A percentile compares a stretch with the other conserved stretches of the same genome.
phyloP scores from a whole-genome alignment of 2,888 invertebrate species.

The Caradrina kadenii region DNA sequence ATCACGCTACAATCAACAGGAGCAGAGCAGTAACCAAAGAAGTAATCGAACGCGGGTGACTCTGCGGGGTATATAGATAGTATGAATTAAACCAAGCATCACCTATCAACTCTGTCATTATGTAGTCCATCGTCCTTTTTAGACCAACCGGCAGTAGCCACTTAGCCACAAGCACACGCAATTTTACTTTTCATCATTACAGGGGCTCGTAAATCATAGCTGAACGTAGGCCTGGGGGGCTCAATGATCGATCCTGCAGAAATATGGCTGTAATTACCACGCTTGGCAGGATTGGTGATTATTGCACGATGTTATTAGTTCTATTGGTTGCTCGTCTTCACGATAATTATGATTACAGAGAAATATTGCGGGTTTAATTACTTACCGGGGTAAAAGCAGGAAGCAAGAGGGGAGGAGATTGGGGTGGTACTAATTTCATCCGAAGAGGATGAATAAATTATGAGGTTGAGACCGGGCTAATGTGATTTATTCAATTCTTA shows the following conservation, averaged over 20 bases:
- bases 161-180: constrained; percentile 45
- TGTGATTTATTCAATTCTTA: no score
- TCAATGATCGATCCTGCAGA: constrained; percentile 53
- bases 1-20: no score
- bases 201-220: constrained; percentile 51
- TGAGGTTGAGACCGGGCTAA: no score
- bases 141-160: constrained; percentile 27
- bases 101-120: no score
- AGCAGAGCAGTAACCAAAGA: background rate
- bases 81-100: no score
- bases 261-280: constrained; percentile 55
- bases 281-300: constrained; percentile 42
- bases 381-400: background rate
- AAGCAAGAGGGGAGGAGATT: no score
- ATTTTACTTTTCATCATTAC: constrained; percentile 55
- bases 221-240: constrained; percentile 42
- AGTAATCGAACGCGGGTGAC: no score
- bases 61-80: no score
- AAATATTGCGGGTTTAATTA: constrained; percentile 46
- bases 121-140: background rate
- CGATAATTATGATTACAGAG: constrained; percentile 43
- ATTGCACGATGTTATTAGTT: constrained; percentile 39
- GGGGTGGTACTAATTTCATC: background rate
- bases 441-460: no score
- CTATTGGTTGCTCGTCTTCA: constrained; percentile 37